Base-by-base conservation (phyloP, 2,888 invertebrate species). In the Axea sp. region DNA sequence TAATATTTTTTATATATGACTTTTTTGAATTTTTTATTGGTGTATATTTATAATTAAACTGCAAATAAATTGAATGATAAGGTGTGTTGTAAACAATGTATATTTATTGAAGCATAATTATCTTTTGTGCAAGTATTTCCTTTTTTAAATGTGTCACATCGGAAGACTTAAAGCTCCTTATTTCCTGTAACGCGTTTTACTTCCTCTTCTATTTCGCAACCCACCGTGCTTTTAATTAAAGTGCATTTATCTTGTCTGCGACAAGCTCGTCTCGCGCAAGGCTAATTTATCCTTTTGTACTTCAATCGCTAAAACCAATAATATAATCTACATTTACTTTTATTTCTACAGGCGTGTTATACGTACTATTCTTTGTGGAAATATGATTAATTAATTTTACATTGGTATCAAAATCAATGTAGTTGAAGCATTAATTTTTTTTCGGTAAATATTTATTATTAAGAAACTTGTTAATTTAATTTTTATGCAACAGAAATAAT, bases 221-320 rank as follows among this genome's bases (percentile, higher is more conserved):
- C 67, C 39, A 41, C 19, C 12, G 57, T 39, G 62, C 64, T 71
- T 71, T 71, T 71, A 71, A 71, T 71, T 71, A 71, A 71, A 71
- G 41, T 26, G 26, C 57, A 62, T 71, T 71, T 62, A 71, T 71
- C 62, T 71, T 49, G 45, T 35, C 49, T 41, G 14, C 47, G 53
- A 69, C 69, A 59, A 62, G 55, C 60, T 53, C 53, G 60, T 60
- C 53, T 62, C 31, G 33, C 30, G 9, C 14, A 5, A 55, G 33
- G 47, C 62, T 71, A 71, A 71, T 71, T 71, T 71, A 62, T 62
- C 30, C 64, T n/a, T 64, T 64, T 71, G 64, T 64, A 49, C 62
- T 57, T 71, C 45, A 64, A 71, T 60, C 49, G 49, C 47, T 57
- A 55, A 57, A 62, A 47, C 47, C 49, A 62, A 55, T 71, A 33